Evolutionary conservation across 2,888 invertebrate species (phyloP).

Genomic region (Trilocha varians): DNA sequence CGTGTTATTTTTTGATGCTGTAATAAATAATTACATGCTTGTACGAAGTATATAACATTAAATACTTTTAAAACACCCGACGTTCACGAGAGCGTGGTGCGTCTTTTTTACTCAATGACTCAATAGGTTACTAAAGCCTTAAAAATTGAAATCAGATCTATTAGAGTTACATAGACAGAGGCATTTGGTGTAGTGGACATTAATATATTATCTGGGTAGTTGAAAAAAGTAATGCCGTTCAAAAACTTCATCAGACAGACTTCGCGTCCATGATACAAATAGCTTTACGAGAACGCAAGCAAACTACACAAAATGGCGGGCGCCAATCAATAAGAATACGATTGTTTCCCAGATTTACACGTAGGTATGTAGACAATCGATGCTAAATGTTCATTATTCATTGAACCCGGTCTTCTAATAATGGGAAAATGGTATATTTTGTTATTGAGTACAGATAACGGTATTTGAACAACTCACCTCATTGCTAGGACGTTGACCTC

Average conservation of each 20-base stretch:
- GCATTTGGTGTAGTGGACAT: neutral
- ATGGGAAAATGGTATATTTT: neutral
- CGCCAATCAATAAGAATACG: neutral
- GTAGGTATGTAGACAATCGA: too few species aligned
- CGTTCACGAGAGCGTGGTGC: too few species aligned
- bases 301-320: constrained; percentile 8
- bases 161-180: neutral
- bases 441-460: neutral
- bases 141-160: too few species aligned
- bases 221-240: neutral
- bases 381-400: too few species aligned
- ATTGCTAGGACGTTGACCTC: constrained; percentile 58
- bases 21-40: too few species aligned
- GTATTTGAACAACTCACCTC: constrained; percentile 31
- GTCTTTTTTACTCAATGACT: too few species aligned
- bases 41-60: too few species aligned
- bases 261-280: neutral
- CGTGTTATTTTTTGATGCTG: too few species aligned
- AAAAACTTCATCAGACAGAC: neutral
- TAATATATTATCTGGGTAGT: neutral
- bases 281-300: neutral
- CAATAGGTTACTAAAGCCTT: too few species aligned
- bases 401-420: too few species aligned
- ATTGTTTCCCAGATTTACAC: too few species aligned
- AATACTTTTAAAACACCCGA: too few species aligned